Evolutionary conservation across 2,797 vertebrate species (phyloP).

Genomic region (Falco novaeseelandiae): DNA sequence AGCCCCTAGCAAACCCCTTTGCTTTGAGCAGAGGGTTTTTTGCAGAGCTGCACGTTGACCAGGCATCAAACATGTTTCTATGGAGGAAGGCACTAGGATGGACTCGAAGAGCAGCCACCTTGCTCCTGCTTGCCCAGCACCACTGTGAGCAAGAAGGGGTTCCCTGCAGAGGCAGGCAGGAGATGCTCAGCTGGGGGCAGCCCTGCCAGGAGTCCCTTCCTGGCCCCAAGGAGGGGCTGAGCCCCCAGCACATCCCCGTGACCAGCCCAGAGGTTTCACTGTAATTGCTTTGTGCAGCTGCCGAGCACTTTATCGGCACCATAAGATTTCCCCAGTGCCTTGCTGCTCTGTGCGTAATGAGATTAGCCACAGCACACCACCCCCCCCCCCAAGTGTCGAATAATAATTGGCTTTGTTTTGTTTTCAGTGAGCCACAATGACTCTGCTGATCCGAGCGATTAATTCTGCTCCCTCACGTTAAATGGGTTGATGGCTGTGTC

Average conservation of each 20-base stretch:
- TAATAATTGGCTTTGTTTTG: slow-evolving; percentile 51
- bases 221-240: not conserved
- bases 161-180: not conserved
- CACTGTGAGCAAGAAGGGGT: rapidly evolving
- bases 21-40: not conserved
- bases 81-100: not conserved
- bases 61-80: rapidly evolving
- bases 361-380: slow-evolving; percentile 23
- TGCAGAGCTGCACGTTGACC: rapidly evolving
- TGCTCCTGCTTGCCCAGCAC: rapidly evolving
- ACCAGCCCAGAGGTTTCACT: rapidly evolving
- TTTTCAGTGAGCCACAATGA: slow-evolving; percentile 25
- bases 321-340: not conserved
- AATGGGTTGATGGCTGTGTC: not conserved
- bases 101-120: rapidly evolving
- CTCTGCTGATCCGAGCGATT: not conserved
- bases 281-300: not conserved
- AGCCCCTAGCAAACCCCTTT: not conserved
- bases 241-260: not conserved
- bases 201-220: rapidly evolving
- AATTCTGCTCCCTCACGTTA: not conserved
- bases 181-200: not conserved
- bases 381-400: not conserved
- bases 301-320: not conserved
- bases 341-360: not conserved